phyloP scores from a whole-genome alignment of 2,797 vertebrate species.

The Peromyscus eremicus region DNA sequence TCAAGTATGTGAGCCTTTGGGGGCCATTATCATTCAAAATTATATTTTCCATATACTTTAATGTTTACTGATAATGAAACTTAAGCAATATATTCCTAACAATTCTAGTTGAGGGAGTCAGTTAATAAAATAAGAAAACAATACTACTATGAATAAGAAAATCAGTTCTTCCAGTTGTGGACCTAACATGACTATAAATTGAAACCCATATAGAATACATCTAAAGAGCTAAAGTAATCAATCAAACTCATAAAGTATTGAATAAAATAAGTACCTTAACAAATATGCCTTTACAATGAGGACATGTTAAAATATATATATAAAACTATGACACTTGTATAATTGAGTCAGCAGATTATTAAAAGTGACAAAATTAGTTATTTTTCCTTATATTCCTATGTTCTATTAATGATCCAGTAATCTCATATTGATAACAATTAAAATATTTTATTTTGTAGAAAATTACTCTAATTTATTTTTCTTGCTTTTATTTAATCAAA shows the following conservation, averaged over 20 bases:
- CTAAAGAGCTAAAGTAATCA: background rate
- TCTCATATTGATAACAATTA: background rate
- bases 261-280: background rate
- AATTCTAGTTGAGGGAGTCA: background rate
- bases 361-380: background rate
- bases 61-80: background rate
- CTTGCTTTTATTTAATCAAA: conserved; percentile 55
- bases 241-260: background rate
- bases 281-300: background rate
- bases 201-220: accelerated
- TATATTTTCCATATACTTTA: background rate
- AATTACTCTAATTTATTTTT: background rate
- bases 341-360: background rate
- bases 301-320: background rate
- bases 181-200: background rate
- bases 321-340: background rate
- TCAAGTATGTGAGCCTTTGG: background rate
- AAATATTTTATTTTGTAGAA: conserved; percentile 4
- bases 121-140: background rate
- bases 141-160: background rate
- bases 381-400: background rate
- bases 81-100: background rate
- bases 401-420: background rate
- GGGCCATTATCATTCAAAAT: background rate
- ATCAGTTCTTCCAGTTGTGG: background rate